Conservation (phyloP, 2,113 vertebrate species). For the Hydrolagus affinis region DNA sequence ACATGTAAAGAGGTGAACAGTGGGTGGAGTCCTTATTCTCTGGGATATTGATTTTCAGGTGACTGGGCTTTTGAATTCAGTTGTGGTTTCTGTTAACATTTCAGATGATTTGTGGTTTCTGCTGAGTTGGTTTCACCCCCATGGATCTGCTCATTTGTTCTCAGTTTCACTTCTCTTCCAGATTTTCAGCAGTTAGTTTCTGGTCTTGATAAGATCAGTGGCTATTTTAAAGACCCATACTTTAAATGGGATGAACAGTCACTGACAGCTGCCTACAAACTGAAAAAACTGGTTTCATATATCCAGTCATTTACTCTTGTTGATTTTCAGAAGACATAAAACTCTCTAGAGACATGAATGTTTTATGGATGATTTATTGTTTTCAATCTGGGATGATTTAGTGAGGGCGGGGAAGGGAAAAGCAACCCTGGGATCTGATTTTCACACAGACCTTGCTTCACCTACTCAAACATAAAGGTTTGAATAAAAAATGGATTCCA, state of each 20-base stretch:
- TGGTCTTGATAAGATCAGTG: background rate
- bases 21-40: background rate
- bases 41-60: background rate
- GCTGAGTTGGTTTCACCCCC: background rate
- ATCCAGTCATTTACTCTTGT: no score
- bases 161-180: background rate
- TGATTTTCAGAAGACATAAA: no score
- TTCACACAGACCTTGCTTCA: no score
- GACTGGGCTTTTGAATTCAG: background rate
- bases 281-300: background rate
- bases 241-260: background rate
- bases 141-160: background rate
- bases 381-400: no score
- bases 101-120: background rate
- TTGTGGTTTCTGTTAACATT: background rate
- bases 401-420: no score
- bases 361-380: no score
- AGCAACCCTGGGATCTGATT: no score
- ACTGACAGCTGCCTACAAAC: no score
- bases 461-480: no score
- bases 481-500: no score
- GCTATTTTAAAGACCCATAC: background rate
- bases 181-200: background rate
- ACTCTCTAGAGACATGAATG: no score
- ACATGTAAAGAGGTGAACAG: no score